Conservation (phyloP, 2,113 vertebrate genomes). For the Mirounga angustirostris region DNA sequence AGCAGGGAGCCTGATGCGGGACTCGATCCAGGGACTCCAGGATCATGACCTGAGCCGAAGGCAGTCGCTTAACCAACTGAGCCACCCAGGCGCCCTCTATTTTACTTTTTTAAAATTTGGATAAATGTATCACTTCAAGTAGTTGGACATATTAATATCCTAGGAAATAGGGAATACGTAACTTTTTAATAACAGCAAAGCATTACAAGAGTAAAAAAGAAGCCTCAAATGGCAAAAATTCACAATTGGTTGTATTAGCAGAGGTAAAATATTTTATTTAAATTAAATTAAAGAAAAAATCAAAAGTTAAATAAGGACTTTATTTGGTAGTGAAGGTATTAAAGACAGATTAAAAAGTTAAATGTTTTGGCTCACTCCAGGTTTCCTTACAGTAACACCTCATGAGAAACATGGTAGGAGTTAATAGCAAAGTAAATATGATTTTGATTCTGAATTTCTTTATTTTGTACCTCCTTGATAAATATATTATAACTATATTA, state of each 20-base stretch:
- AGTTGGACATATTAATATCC: not conserved
- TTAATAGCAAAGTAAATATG: not conserved
- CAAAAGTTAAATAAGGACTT: slow-evolving; percentile 44
- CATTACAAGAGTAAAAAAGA: not conserved
- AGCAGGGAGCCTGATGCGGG: too few relatives aligned
- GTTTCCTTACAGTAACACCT: not conserved
- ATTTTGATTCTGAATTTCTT: slow-evolving; percentile 46
- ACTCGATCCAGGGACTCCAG: too few relatives aligned
- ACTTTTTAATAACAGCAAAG: slow-evolving; percentile 24
- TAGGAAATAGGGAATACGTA: not conserved
- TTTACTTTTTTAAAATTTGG: not conserved
- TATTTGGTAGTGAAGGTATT: not conserved
- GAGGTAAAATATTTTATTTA: not conserved
- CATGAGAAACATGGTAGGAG: slow-evolving; percentile 3
- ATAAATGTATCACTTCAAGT: not conserved
- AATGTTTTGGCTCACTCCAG: not conserved
- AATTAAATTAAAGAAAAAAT: not conserved
- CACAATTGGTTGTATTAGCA: not conserved
- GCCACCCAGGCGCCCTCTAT: not conserved
- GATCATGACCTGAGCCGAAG: too few relatives aligned
- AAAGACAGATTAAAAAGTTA: not conserved
- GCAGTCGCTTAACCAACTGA: too few relatives aligned
- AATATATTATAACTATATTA: not conserved
- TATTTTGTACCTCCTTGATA: not conserved
- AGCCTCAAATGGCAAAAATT: not conserved